These are phyloP conservation scores for Tor tambroides DNA, from an alignment of 2,113 vertebrate species.

Conservation along the genomic window DNA sequence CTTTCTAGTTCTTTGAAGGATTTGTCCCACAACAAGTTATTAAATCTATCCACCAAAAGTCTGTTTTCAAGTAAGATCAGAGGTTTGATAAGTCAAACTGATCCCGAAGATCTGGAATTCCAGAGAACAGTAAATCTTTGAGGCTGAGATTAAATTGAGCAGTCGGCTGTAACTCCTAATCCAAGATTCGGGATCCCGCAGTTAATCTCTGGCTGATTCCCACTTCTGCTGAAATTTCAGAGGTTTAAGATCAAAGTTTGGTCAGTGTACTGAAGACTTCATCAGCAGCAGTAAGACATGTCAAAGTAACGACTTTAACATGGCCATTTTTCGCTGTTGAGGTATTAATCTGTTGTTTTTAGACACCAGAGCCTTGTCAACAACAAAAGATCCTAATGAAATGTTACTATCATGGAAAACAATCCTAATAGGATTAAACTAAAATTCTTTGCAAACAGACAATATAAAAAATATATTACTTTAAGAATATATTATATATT, in stretches of 20 bases:
- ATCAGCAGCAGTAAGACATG: not conserved
- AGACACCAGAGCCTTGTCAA: not conserved
- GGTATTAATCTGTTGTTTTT: not conserved
- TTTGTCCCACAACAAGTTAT: not conserved
- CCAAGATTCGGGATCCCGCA: slow-evolving; percentile 14
- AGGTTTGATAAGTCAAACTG: slow-evolving; percentile 16
- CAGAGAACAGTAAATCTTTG: slow-evolving; percentile 7
- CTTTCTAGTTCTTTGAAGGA: not conserved
- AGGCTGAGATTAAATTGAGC: slow-evolving; percentile 28
- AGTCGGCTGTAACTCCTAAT: slow-evolving; percentile 35
- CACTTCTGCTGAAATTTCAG: not conserved
- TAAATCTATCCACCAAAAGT: not conserved
- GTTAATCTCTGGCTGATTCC: slow-evolving; percentile 10
- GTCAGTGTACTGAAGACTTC: not conserved
- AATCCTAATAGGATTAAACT: not conserved
- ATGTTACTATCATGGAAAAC: not conserved
- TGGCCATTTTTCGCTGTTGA: not conserved
- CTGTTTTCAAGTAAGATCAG: not conserved
- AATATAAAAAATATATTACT: too few relatives aligned
- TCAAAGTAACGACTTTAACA: not conserved
- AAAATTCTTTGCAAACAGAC: too few relatives aligned
- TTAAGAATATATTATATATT: too few relatives aligned
- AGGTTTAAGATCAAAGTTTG: slow-evolving; percentile 4
- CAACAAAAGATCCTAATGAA: not conserved
- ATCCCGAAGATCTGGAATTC: not conserved